Percentiles rank a stretch among this genome's conserved stretches.
Evolutionary conservation across 2,113 vertebrate genomes (phyloP).

Genomic region (Triplophysa tibetana): DNA sequence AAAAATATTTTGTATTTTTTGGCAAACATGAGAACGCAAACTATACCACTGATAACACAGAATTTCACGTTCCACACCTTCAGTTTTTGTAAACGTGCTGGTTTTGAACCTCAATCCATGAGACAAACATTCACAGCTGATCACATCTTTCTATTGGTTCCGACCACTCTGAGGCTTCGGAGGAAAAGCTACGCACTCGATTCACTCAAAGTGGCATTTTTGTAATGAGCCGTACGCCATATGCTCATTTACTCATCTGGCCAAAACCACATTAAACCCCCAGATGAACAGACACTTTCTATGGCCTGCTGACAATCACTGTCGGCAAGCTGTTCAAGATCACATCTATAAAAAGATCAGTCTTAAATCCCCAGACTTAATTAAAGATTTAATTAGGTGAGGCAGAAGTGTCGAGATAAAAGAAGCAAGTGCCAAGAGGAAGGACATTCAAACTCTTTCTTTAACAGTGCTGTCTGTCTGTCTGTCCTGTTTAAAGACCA

Average conservation of each 20-base stretch:
- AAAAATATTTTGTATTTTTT: no score
- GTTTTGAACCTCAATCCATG: background rate
- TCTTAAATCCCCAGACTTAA: slow-evolving; percentile 40
- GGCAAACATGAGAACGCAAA: no score
- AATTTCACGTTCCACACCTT: no score
- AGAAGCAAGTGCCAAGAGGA: background rate
- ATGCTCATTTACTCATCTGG: slow-evolving; percentile 26
- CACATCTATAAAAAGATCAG: slow-evolving; percentile 33
- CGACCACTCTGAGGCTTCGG: background rate
- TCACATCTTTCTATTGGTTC: background rate
- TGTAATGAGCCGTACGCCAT: slow-evolving; percentile 21
- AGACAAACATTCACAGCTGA: background rate
- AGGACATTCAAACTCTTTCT: background rate
- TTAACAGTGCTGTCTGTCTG: background rate
- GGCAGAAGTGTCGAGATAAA: background rate
- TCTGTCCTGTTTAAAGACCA: background rate
- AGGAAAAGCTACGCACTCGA: background rate
- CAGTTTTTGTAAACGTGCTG: background rate
- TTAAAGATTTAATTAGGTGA: slow-evolving; percentile 38
- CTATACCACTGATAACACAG: no score
- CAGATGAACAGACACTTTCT: slow-evolving; percentile 13
- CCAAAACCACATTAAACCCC: slow-evolving; percentile 33
- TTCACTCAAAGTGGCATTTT: slow-evolving; percentile 38
- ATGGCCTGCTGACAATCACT: slow-evolving; percentile 26
- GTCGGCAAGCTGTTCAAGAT: slow-evolving; percentile 27